A percentile compares a stretch with the other conserved stretches of the same genome.
phyloP scores from a whole-genome alignment of 2,888 invertebrate species.

The Sarcophaga rosellei region DNA sequence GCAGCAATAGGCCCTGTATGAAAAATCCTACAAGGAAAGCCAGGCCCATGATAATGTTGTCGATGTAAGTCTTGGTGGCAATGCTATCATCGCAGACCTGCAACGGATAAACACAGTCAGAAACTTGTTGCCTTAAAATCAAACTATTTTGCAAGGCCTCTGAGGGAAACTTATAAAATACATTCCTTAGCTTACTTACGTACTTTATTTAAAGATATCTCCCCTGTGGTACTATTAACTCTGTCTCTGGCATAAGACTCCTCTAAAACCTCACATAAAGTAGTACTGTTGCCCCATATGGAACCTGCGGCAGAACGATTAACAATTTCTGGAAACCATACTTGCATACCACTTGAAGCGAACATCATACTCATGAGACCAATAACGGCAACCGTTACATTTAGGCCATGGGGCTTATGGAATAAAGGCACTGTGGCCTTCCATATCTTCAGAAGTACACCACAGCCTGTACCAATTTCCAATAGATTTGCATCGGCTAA shows the following conservation, averaged over 20 bases:
- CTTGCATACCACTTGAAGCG: constrained; percentile 77
- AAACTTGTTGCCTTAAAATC: no score
- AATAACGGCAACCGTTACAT: constrained; percentile 73
- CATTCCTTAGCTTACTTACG: no score
- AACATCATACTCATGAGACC: constrained; percentile 75
- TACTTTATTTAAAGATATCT: background rate
- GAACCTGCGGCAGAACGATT: constrained; percentile 74
- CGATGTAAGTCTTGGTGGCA: no score
- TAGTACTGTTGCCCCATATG: constrained; percentile 64
- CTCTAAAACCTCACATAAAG: constrained; percentile 74
- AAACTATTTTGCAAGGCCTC: no score
- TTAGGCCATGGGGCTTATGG: constrained; percentile 75
- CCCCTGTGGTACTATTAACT: constrained; percentile 19
- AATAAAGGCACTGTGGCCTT: constrained; percentile 76
- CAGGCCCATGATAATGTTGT: no score
- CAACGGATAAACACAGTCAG: no score
- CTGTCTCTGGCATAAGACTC: constrained; percentile 68
- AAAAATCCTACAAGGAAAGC: no score
- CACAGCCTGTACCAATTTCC: constrained; percentile 68
- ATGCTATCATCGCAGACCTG: no score
- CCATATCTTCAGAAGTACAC: constrained; percentile 73
- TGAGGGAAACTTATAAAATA: no score
- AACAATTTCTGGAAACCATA: constrained; percentile 80
- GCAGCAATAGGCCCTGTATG: no score
- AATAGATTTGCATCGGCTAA: constrained; percentile 71